Percentiles rank a stretch among this genome's conserved stretches.
Evolutionary conservation across 2,888 invertebrate genomes (phyloP).

Genomic region (Cephonodes hylas): DNA sequence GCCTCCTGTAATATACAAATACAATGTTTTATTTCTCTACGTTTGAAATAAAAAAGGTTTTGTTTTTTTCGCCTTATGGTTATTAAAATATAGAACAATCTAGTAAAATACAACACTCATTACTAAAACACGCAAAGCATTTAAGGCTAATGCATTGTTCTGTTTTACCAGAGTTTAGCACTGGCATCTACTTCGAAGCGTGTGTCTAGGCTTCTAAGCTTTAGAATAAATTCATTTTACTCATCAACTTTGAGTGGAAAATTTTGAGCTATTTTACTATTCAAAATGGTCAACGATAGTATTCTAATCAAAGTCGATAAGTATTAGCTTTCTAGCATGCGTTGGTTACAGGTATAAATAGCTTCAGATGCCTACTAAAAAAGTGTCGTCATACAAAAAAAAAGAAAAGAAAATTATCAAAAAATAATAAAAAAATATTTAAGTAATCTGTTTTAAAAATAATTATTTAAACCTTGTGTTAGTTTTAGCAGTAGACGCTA

Average conservation of each 20-base stretch:
- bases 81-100: too few species aligned
- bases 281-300: not conserved
- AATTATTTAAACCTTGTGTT: too few species aligned
- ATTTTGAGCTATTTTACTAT: not conserved
- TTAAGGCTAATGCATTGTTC: too few species aligned
- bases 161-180: too few species aligned
- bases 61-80: too few species aligned
- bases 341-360: not conserved
- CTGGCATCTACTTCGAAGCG: not conserved
- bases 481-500: too few species aligned
- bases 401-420: not conserved
- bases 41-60: not conserved
- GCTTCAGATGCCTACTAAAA: not conserved
- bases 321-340: not conserved
- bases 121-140: not conserved
- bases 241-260: not conserved
- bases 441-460: too few species aligned
- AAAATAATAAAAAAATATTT: not conserved
- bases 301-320: not conserved
- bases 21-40: not conserved
- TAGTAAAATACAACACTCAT: not conserved
- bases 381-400: not conserved
- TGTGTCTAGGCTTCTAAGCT: not conserved
- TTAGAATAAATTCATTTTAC: not conserved
- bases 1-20: conserved; percentile 49